Percentiles rank a stretch among this genome's conserved stretches.
phyloP scores from a whole-genome alignment of 1,140 invertebrate genomes.

The Onthophagus taurus region DNA sequence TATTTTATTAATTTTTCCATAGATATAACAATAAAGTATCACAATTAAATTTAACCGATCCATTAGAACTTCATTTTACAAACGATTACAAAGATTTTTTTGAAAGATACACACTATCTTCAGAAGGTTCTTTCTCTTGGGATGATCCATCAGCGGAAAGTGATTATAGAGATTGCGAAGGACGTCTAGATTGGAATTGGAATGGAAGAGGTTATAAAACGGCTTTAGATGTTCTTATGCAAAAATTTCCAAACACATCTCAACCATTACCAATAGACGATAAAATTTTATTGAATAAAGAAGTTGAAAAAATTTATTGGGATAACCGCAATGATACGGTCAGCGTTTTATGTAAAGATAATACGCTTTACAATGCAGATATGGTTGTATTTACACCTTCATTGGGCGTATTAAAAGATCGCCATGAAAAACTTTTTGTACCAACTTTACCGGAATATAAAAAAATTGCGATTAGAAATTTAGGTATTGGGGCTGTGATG shows the following conservation, averaged over 20 bases:
- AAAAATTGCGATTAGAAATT: conserved; percentile 49
- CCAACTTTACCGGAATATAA: conserved; percentile 51
- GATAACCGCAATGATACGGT: conserved; percentile 13
- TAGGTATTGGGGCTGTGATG: conserved; percentile 61
- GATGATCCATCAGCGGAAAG: conserved; percentile 16
- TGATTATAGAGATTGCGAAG: conserved; percentile 22
- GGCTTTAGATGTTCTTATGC: conserved; percentile 27
- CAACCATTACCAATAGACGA: conserved; percentile 21
- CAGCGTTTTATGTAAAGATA: conserved; percentile 39
- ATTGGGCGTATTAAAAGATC: conserved; percentile 58
- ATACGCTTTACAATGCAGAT: conserved; percentile 46
- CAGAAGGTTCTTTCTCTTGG: conserved; percentile 21
- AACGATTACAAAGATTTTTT: conserved; percentile 12
- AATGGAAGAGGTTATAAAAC: conserved; percentile 25
- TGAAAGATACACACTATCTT: conserved; percentile 11
- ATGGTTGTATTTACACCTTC: conserved; percentile 60
- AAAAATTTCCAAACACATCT: conserved; percentile 22
- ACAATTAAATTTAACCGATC: background rate
- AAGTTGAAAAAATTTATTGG: conserved; percentile 23
- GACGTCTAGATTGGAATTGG: conserved; percentile 25
- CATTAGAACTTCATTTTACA: background rate
- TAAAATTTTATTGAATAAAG: conserved; percentile 23
- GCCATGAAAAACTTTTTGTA: conserved; percentile 47
- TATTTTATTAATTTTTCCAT: too few species aligned
- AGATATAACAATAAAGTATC: background rate